phyloP scores from a whole-genome alignment of 2,113 vertebrate species.

The Chaenocephalus aceratus region DNA sequence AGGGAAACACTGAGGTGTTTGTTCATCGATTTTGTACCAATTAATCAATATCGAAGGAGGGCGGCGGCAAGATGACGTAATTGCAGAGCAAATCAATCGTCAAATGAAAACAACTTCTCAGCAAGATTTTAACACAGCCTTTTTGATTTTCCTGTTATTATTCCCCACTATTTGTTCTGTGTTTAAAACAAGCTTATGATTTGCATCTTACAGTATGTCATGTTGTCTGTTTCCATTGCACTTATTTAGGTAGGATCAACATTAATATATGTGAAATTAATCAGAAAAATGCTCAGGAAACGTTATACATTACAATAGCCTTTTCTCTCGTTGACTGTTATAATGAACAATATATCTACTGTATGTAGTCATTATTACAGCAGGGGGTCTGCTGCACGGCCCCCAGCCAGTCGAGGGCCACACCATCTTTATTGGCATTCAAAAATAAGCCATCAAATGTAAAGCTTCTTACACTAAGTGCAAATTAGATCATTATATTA shows the following conservation, averaged over 20 bases:
- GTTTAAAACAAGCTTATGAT: neutral
- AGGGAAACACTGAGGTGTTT: too few relatives aligned
- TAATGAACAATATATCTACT: neutral
- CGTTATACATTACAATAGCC: neutral
- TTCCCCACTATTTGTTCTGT: neutral
- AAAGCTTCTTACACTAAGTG: neutral
- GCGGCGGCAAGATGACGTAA: neutral
- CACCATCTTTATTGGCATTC: neutral
- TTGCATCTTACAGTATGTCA: too few relatives aligned
- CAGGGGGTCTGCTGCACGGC: neutral
- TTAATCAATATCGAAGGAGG: neutral
- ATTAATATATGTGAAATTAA: neutral
- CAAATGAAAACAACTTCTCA: neutral
- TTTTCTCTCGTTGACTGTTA: neutral
- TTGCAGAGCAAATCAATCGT: neutral
- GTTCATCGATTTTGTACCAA: too few relatives aligned
- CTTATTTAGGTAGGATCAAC: neutral
- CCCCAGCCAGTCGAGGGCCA: neutral
- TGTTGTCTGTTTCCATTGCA: neutral
- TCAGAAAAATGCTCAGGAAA: conserved; percentile 10
- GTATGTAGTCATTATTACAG: too few relatives aligned
- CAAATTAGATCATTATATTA: neutral
- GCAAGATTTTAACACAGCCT: too few relatives aligned
- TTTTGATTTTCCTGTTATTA: neutral
- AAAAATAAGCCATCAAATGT: neutral